Percentiles rank a stretch among this genome's conserved stretches.
Conservation (phyloP, 2,888 invertebrate species). For the Stegana nigrithorax region DNA sequence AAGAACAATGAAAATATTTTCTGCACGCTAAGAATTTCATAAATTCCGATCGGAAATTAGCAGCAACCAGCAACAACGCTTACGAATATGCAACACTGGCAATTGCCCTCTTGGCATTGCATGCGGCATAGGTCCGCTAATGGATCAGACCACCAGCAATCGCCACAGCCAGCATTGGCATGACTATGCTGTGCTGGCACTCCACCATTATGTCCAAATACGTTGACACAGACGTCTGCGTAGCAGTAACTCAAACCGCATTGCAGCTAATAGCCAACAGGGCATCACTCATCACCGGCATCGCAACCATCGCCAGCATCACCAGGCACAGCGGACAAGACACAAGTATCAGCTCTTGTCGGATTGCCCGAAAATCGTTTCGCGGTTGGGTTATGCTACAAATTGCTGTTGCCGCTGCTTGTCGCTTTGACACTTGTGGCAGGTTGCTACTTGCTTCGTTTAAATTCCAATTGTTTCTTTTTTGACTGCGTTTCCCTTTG, state of each 20-base stretch:
- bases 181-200: conserved; percentile 58
- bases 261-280: conserved; percentile 20
- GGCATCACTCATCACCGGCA: not conserved
- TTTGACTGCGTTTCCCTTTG: not conserved
- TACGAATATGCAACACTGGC: conserved; percentile 7
- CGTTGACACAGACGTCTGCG: conserved; percentile 43
- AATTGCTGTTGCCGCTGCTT: conserved; percentile 55
- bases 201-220: conserved; percentile 65
- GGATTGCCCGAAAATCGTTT: conserved; percentile 6
- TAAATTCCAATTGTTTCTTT: conserved; percentile 62
- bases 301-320: too few relatives aligned
- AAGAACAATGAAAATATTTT: conserved; percentile 32
- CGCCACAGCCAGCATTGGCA: conserved; percentile 40
- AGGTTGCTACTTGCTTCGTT: conserved; percentile 64
- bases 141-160: conserved; percentile 28
- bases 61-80: conserved; percentile 27
- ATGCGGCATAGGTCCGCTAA: too few relatives aligned
- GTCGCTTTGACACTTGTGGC: conserved; percentile 58
- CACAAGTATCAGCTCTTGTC: conserved; percentile 4
- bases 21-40: conserved; percentile 45
- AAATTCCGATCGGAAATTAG: conserved; percentile 55
- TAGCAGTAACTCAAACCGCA: not conserved
- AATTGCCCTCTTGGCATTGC: too few relatives aligned
- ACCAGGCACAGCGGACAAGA: too few relatives aligned
- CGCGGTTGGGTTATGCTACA: conserved; percentile 36